phyloP scores from a whole-genome alignment of 1,140 invertebrate genomes.

The Dinoponera quadriceps region DNA sequence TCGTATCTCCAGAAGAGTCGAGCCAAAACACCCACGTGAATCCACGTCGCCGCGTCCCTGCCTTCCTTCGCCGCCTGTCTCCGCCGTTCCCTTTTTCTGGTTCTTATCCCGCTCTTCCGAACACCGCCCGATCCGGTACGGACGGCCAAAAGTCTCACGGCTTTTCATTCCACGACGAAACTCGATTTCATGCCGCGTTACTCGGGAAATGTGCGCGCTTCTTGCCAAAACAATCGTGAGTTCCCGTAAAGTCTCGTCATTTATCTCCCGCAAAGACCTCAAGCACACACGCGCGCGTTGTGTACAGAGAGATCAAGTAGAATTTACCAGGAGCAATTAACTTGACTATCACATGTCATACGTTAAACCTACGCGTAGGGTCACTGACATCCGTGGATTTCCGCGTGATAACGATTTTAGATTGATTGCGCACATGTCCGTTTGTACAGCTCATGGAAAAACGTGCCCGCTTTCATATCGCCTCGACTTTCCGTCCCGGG shows the following conservation, averaged over 20 bases:
- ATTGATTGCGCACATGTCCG: background rate
- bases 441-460: too few relatives aligned
- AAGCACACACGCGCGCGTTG: too few relatives aligned
- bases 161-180: constrained; percentile 3
- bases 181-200: constrained; percentile 3
- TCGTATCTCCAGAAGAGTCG: constrained; percentile 36
- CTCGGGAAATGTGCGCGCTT: constrained; percentile 3
- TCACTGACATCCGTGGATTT: too few relatives aligned
- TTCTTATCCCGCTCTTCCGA: background rate
- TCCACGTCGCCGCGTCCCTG: constrained; percentile 6
- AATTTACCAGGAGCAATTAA: constrained; percentile 4
- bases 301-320: background rate
- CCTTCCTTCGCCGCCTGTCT: background rate
- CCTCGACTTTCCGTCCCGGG: too few relatives aligned
- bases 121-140: constrained; percentile 19
- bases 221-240: constrained; percentile 4
- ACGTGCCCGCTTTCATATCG: too few relatives aligned
- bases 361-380: too few relatives aligned
- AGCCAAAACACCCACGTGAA: constrained; percentile 56
- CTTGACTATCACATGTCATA: constrained; percentile 10
- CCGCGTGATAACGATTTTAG: background rate
- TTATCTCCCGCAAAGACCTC: background rate
- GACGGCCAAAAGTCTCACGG: constrained; percentile 18
- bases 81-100: background rate
- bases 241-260: background rate